Evolutionary conservation across 1,140 invertebrate species (phyloP), one percentile per base, ranked within the genome.

Genomic region (Leptopilina boulardi): DNA sequence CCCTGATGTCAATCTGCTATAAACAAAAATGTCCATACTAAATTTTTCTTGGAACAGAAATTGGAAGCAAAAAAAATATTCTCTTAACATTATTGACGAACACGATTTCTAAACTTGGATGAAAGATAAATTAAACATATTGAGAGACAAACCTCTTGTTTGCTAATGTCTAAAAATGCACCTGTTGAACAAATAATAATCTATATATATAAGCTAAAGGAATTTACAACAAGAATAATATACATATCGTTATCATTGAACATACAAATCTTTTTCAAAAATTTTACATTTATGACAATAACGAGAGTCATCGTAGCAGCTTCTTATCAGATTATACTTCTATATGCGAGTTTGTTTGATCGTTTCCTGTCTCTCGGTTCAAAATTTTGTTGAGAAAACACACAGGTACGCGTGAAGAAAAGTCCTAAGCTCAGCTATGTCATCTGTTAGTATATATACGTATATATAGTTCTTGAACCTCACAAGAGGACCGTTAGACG

Each of bases 401-500:
- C n/a, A 30, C 6, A 38, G 34, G 34, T 23, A 13, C 26, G 59
- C 59, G 59, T 66, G 59, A 30, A 66, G 11, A 15, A 66, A 66
- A 66, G 59, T 73, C 72, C 41, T 79, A 34, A 74, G 77, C 44
- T 47, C 19, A 74, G 71, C 44, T 73, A 75, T 77, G 76, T 77
- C 41, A 19, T 34, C 30, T 75, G 70, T 76, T 76, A 30, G n/a
- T n/a, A n/a, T n/a, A n/a, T n/a, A n/a, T n/a, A n/a, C n/a, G n/a
- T n/a, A n/a, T n/a, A 42, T 38, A 9, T 38, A 44, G 71, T 70
- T 51, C 59, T 76, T 71, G 38, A 56, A 9, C 23, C n/a, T n/a
- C 54, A 75, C 47, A 81, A 79, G 75, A 84, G 76, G 82, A 70
- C 76, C 66, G 74, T 81, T 75, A 81, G 66, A 76, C 71, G 75